Conservation (phyloP, 2,797 vertebrate species). For the Darevskia nairensis region DNA sequence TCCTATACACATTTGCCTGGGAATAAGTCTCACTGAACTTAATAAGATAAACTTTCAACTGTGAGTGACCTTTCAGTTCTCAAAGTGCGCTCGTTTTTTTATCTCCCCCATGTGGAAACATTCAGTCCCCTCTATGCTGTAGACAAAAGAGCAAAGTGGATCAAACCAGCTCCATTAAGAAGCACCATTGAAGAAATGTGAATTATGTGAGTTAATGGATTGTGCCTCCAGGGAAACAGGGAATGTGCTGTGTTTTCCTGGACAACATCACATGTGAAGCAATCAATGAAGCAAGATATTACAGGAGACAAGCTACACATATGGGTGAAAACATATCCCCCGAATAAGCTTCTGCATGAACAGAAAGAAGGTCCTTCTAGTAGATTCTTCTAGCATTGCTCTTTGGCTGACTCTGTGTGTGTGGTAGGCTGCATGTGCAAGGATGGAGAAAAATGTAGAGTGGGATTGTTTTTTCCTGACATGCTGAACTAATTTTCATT, state of each 20-base stretch:
- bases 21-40: background rate
- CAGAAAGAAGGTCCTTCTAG: background rate
- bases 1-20: too few relatives aligned
- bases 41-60: background rate
- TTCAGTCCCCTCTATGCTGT: too few relatives aligned
- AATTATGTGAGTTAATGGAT: background rate
- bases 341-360: background rate
- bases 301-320: background rate
- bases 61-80: background rate
- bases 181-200: background rate
- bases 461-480: background rate
- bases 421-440: background rate
- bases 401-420: background rate
- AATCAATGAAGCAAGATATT: background rate
- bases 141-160: background rate
- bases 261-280: background rate
- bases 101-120: background rate
- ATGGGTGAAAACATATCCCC: background rate
- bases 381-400: background rate
- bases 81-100: background rate
- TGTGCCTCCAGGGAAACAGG: background rate
- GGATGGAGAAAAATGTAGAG: background rate
- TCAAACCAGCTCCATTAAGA: background rate
- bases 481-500: conserved; percentile 6
- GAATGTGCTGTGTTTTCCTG: background rate